Evolutionary conservation across 2,113 vertebrate genomes (phyloP), one percentile per base, ranked within the genome.

Genomic region (Rhynchopsitta pachyrhyncha): DNA sequence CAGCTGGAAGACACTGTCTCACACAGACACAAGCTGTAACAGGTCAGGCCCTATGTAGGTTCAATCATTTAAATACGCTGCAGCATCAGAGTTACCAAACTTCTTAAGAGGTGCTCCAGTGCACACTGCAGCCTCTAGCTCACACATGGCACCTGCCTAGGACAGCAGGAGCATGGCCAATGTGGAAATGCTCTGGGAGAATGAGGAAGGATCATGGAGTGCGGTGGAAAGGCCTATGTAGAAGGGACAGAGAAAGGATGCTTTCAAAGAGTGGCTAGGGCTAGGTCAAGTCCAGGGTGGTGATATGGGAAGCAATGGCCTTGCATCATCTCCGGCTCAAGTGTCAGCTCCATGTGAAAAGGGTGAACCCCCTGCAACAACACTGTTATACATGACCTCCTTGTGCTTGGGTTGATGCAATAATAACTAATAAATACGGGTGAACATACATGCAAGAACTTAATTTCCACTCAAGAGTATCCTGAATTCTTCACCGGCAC

Each of bases 1-100:
- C 88, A 92, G 92, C 90, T 94, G 94, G 86, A 88, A 86, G 82
- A 87, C 47, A 52, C n/a, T 84, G 63, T 46, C 42, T 93, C 50
- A 59, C 28, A 88, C 23, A 29, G 69, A 55, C 57, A 69, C 5
- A 52, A 50, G 62, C 44, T 63, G 50, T 33, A 82, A 71, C 0
- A 17, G 47, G 59, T 28, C 35, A 82, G 75, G 18, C 44, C 42
- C 82, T 35, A 3, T 5, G 41, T 20, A 85, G 27, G 52, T 84
- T 84, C 52, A 47, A 35, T 71, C 42, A 12, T 39, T 68, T 39
- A 33, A 66, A 85, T 71, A 75, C 76, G 27, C 57, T 87, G 67
- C 78, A 76, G 70, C 42, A 79, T 85, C 47, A 41, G 77, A 63
- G 63, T 33, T 44, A 53, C 23, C 15, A 10, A 35, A 75, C 27